Conservation (phyloP, 2,797 vertebrate genomes). For the Bryconaethiops microstoma region DNA sequence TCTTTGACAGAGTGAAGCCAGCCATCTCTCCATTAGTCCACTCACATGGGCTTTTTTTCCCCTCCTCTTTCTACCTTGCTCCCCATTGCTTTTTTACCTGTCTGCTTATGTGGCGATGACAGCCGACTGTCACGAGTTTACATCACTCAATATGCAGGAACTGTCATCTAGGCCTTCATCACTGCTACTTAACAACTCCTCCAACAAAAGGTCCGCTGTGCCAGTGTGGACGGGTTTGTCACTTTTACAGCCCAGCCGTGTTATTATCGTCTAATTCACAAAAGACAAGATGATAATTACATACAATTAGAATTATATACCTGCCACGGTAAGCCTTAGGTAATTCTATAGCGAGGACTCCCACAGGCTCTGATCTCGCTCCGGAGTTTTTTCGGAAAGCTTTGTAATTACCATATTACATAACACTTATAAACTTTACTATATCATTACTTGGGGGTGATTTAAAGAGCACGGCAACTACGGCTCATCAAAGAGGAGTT, state of each 20-base stretch:
- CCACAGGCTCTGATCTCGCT: slow-evolving; percentile 38
- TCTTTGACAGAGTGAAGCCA: slow-evolving; percentile 37
- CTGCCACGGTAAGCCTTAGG: slow-evolving; percentile 51
- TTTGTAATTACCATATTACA: slow-evolving; percentile 49
- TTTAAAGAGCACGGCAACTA: slow-evolving; percentile 18
- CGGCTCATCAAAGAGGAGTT: slow-evolving; percentile 13
- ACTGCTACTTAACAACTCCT: slow-evolving; percentile 50
- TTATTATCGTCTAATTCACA: slow-evolving; percentile 61
- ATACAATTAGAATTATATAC: slow-evolving; percentile 57
- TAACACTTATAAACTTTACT: slow-evolving; percentile 50
- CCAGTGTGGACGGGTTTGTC: slow-evolving; percentile 47
- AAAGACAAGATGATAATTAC: slow-evolving; percentile 57
- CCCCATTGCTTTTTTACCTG: slow-evolving; percentile 43
- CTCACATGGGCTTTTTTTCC: slow-evolving; percentile 15
- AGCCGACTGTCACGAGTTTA: slow-evolving; percentile 53
- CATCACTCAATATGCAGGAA: slow-evolving; percentile 50
- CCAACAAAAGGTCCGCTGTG: slow-evolving; percentile 48
- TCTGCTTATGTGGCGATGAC: slow-evolving; percentile 53
- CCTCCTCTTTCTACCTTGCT: slow-evolving; percentile 4
- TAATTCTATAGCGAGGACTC: slow-evolving; percentile 31
- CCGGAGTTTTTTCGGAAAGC: slow-evolving; percentile 30
- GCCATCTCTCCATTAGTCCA: slow-evolving; percentile 46
- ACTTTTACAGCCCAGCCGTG: slow-evolving; percentile 53
- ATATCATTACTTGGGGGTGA: slow-evolving; percentile 48
- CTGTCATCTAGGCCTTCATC: slow-evolving; percentile 55